phyloP scores from a whole-genome alignment of 2,113 vertebrate genomes.

The Opisthocomus hoazin region DNA sequence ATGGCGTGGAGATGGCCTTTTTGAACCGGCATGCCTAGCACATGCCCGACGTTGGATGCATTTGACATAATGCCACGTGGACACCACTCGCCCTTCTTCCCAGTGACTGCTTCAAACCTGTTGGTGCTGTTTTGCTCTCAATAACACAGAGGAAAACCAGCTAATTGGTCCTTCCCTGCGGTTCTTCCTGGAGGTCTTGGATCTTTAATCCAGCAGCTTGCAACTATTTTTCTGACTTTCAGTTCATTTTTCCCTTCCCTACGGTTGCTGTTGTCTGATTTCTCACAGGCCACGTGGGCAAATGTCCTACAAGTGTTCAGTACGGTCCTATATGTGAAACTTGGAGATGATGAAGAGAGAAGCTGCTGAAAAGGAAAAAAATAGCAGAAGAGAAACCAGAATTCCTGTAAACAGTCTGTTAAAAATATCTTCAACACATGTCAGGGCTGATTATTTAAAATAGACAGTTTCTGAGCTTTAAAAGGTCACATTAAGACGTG shows the following conservation, averaged over 20 bases:
- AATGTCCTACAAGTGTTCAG: background rate
- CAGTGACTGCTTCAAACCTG: background rate
- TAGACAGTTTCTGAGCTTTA: conserved; percentile 3
- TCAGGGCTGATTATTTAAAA: background rate
- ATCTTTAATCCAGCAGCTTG: background rate
- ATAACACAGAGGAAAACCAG: background rate
- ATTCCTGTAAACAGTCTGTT: conserved; percentile 57
- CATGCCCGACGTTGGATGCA: fast-evolving
- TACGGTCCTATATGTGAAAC: background rate
- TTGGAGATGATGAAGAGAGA: conserved; percentile 11
- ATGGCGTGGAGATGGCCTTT: background rate
- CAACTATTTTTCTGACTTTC: background rate
- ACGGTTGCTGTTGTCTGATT: background rate
- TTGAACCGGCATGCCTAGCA: background rate
- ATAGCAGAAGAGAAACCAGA: conserved; percentile 57
- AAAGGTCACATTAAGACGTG: background rate
- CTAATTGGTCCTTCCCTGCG: background rate
- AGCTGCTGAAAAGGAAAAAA: conserved; percentile 6
- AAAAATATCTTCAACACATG: conserved; percentile 47
- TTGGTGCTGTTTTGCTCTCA: background rate
- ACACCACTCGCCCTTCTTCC: background rate
- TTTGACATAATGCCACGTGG: background rate
- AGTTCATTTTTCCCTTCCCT: background rate
- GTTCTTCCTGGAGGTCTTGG: background rate
- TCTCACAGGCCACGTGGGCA: background rate